Evolutionary conservation across 2,888 invertebrate genomes (phyloP), one percentile per base, ranked within the genome.

Genomic region (Ptycholaimellus sp.): DNA sequence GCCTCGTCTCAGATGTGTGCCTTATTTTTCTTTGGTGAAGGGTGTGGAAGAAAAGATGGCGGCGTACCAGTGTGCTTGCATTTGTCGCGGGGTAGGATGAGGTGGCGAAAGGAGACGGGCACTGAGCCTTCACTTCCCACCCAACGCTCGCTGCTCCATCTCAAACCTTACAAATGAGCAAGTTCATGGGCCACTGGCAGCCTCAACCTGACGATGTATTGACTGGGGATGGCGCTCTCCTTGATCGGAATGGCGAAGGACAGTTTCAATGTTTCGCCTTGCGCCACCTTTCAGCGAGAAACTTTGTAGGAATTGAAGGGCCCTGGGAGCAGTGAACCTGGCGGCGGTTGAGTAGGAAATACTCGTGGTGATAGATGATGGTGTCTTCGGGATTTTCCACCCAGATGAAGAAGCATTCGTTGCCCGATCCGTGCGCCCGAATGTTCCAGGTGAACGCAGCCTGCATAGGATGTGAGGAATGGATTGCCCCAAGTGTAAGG

Each of bases 391-490:
- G 78, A 62, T 96, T 90, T 59, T 93, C 90, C 22, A 99, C 77
- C 83, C 93, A 90, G 41, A 96, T 71, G 79, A 85, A 93, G 61
- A 85, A 99, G 0, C 78, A 72, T 59, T 90, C 82, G 0, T 76
- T 71, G 0, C 72, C 72, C 59, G 74, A 75, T 0, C 85, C 81
- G 55, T 90, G 85, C 33, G 83, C 70, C 48, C 56, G 44, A 39
- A 53, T 54, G 36, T 49, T 44, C 51, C 51, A 50, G 33, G 44
- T 56, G 49, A 69, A 69, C 46, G 72, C 71, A 0, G 85, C 73
- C n/a, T n/a, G n/a, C n/a, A n/a, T n/a, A n/a, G n/a, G n/a, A n/a
- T n/a, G n/a, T n/a, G n/a, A n/a, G n/a, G n/a, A n/a, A n/a, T n/a
- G n/a, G n/a, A n/a, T n/a, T n/a, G n/a, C n/a, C n/a, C n/a, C n/a